Evolutionary conservation across 2,888 invertebrate genomes (phyloP).

Genomic region (Xestobium rufovillosum): DNA sequence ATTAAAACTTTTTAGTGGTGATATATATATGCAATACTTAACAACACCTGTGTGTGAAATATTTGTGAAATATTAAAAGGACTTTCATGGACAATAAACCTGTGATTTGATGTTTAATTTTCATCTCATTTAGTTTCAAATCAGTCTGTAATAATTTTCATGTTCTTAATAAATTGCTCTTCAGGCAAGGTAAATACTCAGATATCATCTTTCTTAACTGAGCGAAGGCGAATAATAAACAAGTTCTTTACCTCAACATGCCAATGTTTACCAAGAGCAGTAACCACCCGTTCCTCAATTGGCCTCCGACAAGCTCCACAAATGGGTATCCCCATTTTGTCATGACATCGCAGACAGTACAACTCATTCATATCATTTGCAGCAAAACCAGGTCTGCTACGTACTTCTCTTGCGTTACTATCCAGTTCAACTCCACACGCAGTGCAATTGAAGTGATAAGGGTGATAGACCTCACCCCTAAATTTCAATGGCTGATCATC

Average conservation of each 20-base stretch:
- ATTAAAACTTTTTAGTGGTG: too few relatives aligned
- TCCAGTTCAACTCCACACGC: slow-evolving; percentile 88
- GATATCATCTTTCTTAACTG: not conserved
- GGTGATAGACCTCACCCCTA: slow-evolving; percentile 96
- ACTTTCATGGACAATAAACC: too few relatives aligned
- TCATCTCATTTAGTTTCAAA: not conserved
- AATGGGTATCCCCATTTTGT: slow-evolving; percentile 99
- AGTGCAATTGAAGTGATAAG: slow-evolving; percentile 98
- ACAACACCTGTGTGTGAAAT: too few relatives aligned
- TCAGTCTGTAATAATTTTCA: too few relatives aligned
- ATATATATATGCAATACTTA: too few relatives aligned
- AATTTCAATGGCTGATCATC: slow-evolving; percentile 87
- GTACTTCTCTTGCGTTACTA: slow-evolving; percentile 92
- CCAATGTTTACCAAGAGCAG: slow-evolving; percentile 97
- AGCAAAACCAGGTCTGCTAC: slow-evolving; percentile 81
- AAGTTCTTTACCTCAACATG: slow-evolving; percentile 83
- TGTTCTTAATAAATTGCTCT: too few relatives aligned
- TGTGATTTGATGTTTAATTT: too few relatives aligned
- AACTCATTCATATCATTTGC: slow-evolving; percentile 91
- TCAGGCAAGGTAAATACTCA: too few relatives aligned
- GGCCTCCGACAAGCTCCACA: slow-evolving; percentile 98
- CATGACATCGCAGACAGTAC: slow-evolving; percentile 96
- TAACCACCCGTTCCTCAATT: slow-evolving; percentile 97
- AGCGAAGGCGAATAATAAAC: not conserved
- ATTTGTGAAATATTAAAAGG: too few relatives aligned